phyloP scores from a whole-genome alignment of 2,888 invertebrate species.

The Heliconius charithonia region DNA sequence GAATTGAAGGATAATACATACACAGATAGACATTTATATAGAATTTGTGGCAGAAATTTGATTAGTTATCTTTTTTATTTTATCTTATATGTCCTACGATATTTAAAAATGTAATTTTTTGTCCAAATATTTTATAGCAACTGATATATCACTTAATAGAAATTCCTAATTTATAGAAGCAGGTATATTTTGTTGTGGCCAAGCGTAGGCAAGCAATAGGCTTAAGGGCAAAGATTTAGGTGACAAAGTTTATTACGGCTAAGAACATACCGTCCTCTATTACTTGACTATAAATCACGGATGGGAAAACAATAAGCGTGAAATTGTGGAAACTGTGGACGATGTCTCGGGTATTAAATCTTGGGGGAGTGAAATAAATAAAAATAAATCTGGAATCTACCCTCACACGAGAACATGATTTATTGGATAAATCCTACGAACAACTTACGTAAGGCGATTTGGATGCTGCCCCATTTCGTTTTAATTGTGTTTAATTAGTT shows the following conservation, averaged over 20 bases:
- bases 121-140: background rate
- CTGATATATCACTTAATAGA: background rate
- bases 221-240: slow-evolving; percentile 81
- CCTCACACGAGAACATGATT: slow-evolving; percentile 77
- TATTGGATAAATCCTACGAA: slow-evolving; percentile 61
- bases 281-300: slow-evolving; percentile 81
- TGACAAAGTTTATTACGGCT: slow-evolving; percentile 82
- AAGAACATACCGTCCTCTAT: slow-evolving; percentile 81
- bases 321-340: slow-evolving; percentile 83
- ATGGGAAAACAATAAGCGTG: slow-evolving; percentile 85
- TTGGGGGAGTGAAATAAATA: slow-evolving; percentile 83
- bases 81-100: background rate
- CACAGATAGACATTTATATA: background rate
- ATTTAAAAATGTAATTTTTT: background rate
- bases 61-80: background rate
- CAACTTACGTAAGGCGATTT: slow-evolving; percentile 50
- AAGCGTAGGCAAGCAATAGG: slow-evolving; percentile 69
- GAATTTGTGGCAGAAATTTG: background rate
- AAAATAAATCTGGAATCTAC: slow-evolving; percentile 78
- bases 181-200: slow-evolving; percentile 36
- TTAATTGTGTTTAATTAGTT: slow-evolving; percentile 67
- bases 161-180: slow-evolving; percentile 32
- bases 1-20: background rate
- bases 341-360: slow-evolving; percentile 81
- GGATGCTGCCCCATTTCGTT: slow-evolving; percentile 48